Percentiles rank a stretch among this genome's conserved stretches.
Evolutionary conservation across 2,888 invertebrate species (phyloP).

Genomic region (Malthinus flaveolus): DNA sequence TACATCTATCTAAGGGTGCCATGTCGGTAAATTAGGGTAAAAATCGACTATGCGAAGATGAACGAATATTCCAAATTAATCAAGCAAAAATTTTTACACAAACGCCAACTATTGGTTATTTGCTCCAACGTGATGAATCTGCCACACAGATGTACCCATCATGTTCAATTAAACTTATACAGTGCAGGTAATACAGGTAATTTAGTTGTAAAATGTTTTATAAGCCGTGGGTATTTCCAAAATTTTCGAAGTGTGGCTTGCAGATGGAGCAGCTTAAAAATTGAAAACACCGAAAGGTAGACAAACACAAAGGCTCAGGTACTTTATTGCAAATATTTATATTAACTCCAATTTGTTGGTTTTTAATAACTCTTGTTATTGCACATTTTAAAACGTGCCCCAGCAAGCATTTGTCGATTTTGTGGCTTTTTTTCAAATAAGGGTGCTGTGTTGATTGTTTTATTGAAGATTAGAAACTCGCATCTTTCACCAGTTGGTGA

Average conservation of each 20-base stretch:
- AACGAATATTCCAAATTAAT: neutral
- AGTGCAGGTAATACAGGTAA: neutral
- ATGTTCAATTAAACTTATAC: neutral
- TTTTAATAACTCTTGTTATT: conserved; percentile 17
- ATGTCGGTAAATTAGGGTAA: neutral
- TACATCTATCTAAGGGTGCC: neutral
- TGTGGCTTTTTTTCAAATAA: neutral
- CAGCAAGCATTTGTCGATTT: conserved; percentile 17
- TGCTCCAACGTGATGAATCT: neutral
- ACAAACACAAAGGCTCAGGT: too few species aligned
- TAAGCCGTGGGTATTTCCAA: neutral
- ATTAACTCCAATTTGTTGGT: conserved; percentile 16
- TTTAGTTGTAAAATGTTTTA: neutral
- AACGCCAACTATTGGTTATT: neutral
- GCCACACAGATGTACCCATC: neutral
- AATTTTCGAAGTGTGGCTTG: neutral
- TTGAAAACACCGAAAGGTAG: neutral
- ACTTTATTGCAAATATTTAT: conserved; percentile 20
- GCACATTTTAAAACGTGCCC: conserved; percentile 16
- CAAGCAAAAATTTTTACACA: too few species aligned
- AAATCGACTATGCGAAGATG: neutral
- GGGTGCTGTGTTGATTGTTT: too few species aligned
- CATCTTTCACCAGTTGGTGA: too few species aligned
- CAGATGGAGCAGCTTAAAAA: neutral
- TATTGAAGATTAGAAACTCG: too few species aligned